phyloP scores from a whole-genome alignment of 2,888 invertebrate species.

The Epinotia ramella region DNA sequence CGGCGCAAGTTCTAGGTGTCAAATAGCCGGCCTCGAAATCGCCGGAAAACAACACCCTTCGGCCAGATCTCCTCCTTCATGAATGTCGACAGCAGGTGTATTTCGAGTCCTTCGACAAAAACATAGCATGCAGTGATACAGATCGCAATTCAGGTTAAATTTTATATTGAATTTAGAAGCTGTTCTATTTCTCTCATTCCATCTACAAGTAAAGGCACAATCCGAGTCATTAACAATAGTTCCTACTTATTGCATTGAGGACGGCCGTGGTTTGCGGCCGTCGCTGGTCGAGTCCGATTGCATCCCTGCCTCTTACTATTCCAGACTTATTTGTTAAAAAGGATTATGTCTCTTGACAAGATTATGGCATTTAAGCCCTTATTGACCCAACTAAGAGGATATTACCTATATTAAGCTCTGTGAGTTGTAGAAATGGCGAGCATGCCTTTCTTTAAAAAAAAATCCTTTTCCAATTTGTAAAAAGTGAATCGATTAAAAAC shows the following conservation, averaged over 20 bases:
- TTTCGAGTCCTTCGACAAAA: background rate
- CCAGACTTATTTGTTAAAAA: conserved; percentile 21
- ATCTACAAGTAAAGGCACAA: conserved; percentile 52
- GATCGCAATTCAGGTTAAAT: background rate
- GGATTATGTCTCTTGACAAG: background rate
- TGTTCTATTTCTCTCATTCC: conserved; percentile 40
- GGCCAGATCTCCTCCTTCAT: background rate
- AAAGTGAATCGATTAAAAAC: too few relatives aligned
- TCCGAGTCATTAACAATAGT: conserved; percentile 52
- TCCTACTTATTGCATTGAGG: conserved; percentile 52
- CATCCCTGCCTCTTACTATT: conserved; percentile 59
- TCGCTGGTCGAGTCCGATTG: conserved; percentile 59
- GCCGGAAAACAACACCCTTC: too few relatives aligned
- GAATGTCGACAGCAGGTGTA: background rate
- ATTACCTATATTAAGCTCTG: background rate
- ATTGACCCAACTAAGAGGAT: background rate
- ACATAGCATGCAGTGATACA: background rate
- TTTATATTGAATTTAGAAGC: background rate
- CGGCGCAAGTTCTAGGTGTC: too few relatives aligned
- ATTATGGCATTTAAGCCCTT: background rate
- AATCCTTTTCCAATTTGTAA: too few relatives aligned
- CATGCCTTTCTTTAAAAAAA: too few relatives aligned
- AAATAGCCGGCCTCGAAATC: too few relatives aligned
- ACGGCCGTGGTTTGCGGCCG: conserved; percentile 66
- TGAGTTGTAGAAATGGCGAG: too few relatives aligned